Percentiles rank a stretch among this genome's conserved stretches.
Evolutionary conservation across 2,113 vertebrate genomes (phyloP).

Genomic region (Piliocolobus tephrosceles): DNA sequence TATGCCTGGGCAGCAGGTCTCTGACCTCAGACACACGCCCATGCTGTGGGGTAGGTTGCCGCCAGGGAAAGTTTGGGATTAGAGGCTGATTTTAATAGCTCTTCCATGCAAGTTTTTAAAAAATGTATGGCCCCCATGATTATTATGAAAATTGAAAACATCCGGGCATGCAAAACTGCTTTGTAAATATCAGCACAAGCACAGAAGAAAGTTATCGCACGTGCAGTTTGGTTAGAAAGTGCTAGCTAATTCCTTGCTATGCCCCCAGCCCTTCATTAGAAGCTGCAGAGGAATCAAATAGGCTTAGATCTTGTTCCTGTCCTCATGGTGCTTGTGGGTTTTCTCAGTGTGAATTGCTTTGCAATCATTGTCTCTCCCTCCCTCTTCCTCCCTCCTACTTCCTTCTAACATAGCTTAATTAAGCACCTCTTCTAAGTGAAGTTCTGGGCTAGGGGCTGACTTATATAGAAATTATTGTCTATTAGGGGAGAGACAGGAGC

Average conservation of each 20-base stretch:
- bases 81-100: background rate
- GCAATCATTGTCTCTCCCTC: background rate
- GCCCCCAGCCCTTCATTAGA: background rate
- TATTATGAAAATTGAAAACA: background rate
- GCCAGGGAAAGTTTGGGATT: too few relatives aligned
- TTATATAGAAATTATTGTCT: background rate
- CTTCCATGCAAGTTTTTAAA: background rate
- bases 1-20: background rate
- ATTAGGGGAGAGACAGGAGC: background rate
- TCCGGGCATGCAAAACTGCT: background rate
- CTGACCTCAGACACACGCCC: background rate
- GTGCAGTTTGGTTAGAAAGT: background rate
- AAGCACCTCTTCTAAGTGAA: background rate
- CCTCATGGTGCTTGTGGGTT: background rate
- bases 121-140: background rate
- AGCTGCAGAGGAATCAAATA: background rate
- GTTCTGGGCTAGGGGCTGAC: background rate
- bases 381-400: background rate
- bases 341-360: background rate
- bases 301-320: background rate
- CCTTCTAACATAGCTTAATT: background rate
- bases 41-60: background rate
- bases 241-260: background rate
- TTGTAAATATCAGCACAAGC: background rate
- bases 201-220: background rate